These are phyloP conservation scores for Xiphias gladius DNA, from an alignment of 2,113 vertebrate genomes.

Conservation along the genomic window DNA sequence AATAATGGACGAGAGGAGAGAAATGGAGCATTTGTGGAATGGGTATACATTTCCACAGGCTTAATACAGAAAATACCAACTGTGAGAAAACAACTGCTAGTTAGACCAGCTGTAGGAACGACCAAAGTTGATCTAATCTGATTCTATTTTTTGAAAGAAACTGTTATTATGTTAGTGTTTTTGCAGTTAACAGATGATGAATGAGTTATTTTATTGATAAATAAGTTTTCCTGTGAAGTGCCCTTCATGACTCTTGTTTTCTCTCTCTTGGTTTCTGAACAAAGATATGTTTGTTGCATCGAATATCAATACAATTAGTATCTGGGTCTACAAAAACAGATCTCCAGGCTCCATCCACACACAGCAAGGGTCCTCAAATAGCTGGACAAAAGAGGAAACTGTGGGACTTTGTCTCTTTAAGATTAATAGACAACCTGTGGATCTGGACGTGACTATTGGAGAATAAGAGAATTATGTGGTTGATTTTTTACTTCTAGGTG, in stretches of 20 bases:
- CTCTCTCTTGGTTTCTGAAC: background rate
- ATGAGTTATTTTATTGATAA: too few relatives aligned
- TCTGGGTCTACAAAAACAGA: background rate
- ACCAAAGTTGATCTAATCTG: too few relatives aligned
- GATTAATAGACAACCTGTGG: background rate
- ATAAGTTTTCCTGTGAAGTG: background rate
- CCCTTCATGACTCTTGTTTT: background rate
- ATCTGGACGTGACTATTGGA: background rate
- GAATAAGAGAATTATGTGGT: background rate
- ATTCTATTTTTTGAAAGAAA: background rate
- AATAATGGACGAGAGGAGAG: constrained; percentile 36
- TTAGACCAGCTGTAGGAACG: background rate
- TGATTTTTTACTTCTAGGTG: background rate
- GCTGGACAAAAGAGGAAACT: background rate
- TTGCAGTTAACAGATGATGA: too few relatives aligned
- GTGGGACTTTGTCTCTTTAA: background rate
- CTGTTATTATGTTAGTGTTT: too few relatives aligned
- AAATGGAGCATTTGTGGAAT: constrained; percentile 7
- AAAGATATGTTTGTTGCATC: background rate
- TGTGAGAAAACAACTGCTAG: background rate
- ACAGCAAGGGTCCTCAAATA: constrained; percentile 3
- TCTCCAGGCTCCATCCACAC: background rate
- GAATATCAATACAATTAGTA: background rate
- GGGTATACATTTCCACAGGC: background rate
- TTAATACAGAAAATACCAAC: background rate